Evolutionary conservation across 1,140 invertebrate species (phyloP).

Genomic region (Heliconius eleuchia): DNA sequence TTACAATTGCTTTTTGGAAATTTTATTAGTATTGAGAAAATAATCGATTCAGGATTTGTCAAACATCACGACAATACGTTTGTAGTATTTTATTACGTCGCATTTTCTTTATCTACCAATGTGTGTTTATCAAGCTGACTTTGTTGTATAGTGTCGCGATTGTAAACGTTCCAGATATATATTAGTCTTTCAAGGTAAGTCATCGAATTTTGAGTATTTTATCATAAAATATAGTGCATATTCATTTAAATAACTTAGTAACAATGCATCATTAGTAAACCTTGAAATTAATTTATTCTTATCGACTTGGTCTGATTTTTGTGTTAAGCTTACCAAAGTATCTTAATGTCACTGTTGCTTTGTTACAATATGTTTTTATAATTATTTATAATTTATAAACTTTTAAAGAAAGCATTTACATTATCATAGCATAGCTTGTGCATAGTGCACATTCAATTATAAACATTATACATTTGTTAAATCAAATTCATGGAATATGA

Average conservation of each 20-base stretch:
- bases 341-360: background rate
- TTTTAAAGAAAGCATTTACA: background rate
- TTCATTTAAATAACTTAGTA: background rate
- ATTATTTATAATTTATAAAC: background rate
- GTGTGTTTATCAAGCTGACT: slow-evolving; percentile 54
- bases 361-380: background rate
- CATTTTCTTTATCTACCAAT: slow-evolving; percentile 50
- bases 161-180: background rate
- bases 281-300: slow-evolving; percentile 34
- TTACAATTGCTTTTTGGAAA: slow-evolving; percentile 54
- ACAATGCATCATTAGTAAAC: slow-evolving; percentile 22
- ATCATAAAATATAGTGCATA: background rate
- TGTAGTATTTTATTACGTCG: slow-evolving; percentile 69
- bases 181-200: slow-evolving; percentile 5
- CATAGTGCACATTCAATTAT: background rate
- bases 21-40: slow-evolving; percentile 56
- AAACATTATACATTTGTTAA: background rate
- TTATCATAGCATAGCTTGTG: background rate
- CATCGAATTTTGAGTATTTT: background rate
- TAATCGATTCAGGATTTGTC: slow-evolving; percentile 69
- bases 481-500: background rate
- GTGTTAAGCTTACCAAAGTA: background rate
- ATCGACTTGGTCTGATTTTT: slow-evolving; percentile 12
- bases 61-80: slow-evolving; percentile 61
- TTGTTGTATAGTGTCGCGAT: slow-evolving; percentile 17